Percentiles rank a stretch among this genome's conserved stretches.
Conservation (phyloP, 2,113 vertebrate species). For the Ptyas mucosa region DNA sequence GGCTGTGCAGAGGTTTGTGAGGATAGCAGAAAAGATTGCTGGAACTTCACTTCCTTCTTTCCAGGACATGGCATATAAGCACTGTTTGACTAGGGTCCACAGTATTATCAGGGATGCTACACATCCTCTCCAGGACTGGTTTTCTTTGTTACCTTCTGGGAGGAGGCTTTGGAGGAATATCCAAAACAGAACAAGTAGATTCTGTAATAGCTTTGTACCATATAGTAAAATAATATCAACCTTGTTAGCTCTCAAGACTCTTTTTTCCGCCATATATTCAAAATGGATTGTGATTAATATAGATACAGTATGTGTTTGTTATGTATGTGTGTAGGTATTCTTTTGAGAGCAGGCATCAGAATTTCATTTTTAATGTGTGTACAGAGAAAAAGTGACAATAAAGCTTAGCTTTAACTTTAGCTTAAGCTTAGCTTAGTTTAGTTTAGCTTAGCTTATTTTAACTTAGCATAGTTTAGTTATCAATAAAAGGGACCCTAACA, state of each 20-base stretch:
- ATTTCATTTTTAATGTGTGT: too few species aligned
- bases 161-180: neutral
- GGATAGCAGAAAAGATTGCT: neutral
- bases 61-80: neutral
- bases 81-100: neutral
- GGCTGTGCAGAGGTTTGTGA: neutral
- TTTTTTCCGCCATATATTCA: neutral
- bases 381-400: too few species aligned
- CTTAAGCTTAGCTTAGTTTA: too few species aligned
- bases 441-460: too few species aligned
- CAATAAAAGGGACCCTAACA: neutral
- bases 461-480: neutral
- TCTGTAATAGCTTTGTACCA: neutral
- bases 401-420: too few species aligned
- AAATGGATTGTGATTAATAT: neutral
- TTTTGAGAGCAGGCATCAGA: too few species aligned
- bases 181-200: neutral
- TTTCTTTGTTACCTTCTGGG: neutral
- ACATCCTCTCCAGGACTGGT: neutral
- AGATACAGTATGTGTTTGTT: too few species aligned
- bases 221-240: neutral
- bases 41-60: neutral
- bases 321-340: too few species aligned
- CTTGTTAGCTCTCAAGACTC: neutral
- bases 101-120: neutral